Base-by-base conservation (phyloP, 2,888 invertebrate species). In the Timema podura region DNA sequence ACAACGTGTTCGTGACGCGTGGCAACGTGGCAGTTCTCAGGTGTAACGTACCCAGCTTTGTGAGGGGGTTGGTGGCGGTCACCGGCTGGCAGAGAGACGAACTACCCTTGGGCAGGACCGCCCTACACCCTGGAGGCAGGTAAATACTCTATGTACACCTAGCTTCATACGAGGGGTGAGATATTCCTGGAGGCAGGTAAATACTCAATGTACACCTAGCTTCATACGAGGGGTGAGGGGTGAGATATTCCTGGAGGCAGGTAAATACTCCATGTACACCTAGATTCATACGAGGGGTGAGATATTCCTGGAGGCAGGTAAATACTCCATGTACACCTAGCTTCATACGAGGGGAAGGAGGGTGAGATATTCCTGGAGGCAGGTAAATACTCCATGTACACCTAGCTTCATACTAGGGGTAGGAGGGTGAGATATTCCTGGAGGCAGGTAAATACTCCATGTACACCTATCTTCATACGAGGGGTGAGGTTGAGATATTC, bases 11-110 rank as follows among this genome's bases (percentile, higher is more conserved):
- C 73, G 76, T 77, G 2, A 72, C 77, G 51, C 75, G 74, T 47
- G 79, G 79, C 13, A 79, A 79, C 75, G 77, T 79, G 54, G 79
- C 78, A 0, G 77, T 78, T 15, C 75, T 79, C n/a, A 75, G 74
- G 47, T 79, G 79, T 69, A 75, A 76, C 68, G 73, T 76, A 13
- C 76, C 78, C 0, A 75, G 75, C 73, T 57, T 66, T 54, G 70
- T 70, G 70, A 64, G 73, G 64, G 68, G 73, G 66, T 48, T 74
- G 64, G 74, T 77, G 48, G 44, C 65, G 15, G 75, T 75, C 7
- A 68, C 72, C 54, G 75, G 74, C 13, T 79, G 79, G 79, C 71
- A 77, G 47, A 74, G 75, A 67, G 78, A 77, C 69, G 76, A 75
- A 30, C 77, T 76, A 44, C 70, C 75, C 48, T 65, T 74, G n/a